Evolutionary conservation across 2,797 vertebrate species (phyloP), one percentile per base, ranked within the genome.

Genomic region (Momotus momota): DNA sequence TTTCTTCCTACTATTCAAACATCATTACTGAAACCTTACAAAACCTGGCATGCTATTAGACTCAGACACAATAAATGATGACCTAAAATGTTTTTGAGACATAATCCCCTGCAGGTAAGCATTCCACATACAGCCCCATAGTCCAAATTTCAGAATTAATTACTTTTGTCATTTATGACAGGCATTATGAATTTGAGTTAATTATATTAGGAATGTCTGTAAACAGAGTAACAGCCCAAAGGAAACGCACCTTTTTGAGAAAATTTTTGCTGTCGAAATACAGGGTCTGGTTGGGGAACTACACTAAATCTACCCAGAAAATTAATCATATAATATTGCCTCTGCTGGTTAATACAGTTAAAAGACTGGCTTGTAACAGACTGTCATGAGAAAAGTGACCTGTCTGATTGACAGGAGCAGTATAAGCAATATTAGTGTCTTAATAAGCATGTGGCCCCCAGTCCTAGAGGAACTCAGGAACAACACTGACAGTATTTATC

Each of bases 141-240:
- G 46, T 67, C 80, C 35, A 64, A 40, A 93, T 58, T 58, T 78
- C 71, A 84, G 51, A 88, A 86, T 62, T 94, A 89, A 93, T 90
- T 60, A 86, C 46, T 92, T 77, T 73, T 92, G 86, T 86, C 82
- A 64, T 85, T 93, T 85, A 31, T 86, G 88, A 91, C 71, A 88
- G 49, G 80, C 61, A 88, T 88, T 83, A 95, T 93, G 85, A 94
- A 85, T 90, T 77, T 38, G 23, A 86, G 66, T 86, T 94, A 93
- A 95, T 96, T 83, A 29, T 54, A 73, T 88, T 85, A 95, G 41
- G 33, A 95, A 81, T 51, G 51, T 70, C 78, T 95, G 77, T 79
- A 96, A 92, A 94, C 70, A 94, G 41, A 93, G 69, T 48, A 90
- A 78, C 27, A 62, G 51, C 64, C 86, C 65, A 77, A 55, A 89